Base-by-base conservation (phyloP, 2,113 vertebrate species). In the Opisthocomus hoazin region DNA sequence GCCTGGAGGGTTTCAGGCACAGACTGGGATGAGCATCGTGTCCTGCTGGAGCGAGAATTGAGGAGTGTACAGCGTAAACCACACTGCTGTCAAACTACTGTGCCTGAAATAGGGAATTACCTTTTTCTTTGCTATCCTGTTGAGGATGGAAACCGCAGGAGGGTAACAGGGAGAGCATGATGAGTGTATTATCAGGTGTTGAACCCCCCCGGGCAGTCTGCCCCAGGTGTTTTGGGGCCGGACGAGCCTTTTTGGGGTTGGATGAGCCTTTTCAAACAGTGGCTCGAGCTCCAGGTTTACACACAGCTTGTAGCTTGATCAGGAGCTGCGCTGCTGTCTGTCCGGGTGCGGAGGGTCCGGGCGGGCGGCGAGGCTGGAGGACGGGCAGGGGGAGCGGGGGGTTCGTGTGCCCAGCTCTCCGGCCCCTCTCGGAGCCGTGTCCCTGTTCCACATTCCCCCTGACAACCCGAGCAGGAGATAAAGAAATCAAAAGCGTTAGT, bases 401-500 rank as follows among this genome's bases (percentile, higher is more conserved):
- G 9, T 22, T 46, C 10, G 3, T 39, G 32, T 48, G 29, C 30
- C 0, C 2, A 26, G 22, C 64, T 87, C 46, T 78, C 34, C 34
- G 84, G 57, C 32, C 54, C 84, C 26, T 46, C 37, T 84, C 39
- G 17, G 29, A 76, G 66, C n/a, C 12, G 0, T 6, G 41, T 89
- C 91, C 75, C 14, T 0, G 0, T 61, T 82, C 89, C 8, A 9
- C 63, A 6, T 90, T 95, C n/a, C 41, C 54, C 65, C 48, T 53
- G 79, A 23, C 66, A 74, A 30, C 46, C 37, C 10, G 0, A 6
- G 87, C 46, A 48, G 76, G 76, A 82, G 87, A 89, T 86, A 68
- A 91, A 89, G 69, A 84, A 94, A 74, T 79, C 36, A 41, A 61
- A 90, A 89, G 84, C 91, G 54, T 76, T 76, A 87, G 84, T 73